Evolutionary conservation across 2,888 invertebrate species (phyloP).

Genomic region (Trachelus troglodyta): DNA sequence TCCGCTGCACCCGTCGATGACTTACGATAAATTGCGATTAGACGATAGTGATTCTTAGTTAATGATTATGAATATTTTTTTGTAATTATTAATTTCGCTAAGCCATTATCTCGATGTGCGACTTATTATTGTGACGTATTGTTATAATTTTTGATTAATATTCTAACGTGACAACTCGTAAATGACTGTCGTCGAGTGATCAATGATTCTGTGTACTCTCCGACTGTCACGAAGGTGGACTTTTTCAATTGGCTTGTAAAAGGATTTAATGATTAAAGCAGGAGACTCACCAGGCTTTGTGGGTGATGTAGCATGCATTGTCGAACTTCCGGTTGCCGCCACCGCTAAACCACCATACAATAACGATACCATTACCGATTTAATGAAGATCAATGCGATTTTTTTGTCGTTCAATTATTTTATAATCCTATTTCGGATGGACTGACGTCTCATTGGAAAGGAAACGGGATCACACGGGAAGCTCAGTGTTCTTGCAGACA

Average conservation of each 20-base stretch:
- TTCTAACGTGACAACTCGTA: neutral
- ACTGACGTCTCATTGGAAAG: conserved; percentile 14
- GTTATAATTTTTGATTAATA: neutral
- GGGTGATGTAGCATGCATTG: conserved; percentile 65
- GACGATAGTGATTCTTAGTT: neutral
- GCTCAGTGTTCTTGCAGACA: conserved; percentile 20
- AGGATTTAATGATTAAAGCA: conserved; percentile 40
- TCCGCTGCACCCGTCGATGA: neutral
- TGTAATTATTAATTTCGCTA: neutral
- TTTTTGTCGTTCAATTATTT: conserved; percentile 2
- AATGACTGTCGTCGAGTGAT: neutral
- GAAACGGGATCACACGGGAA: conserved; percentile 27
- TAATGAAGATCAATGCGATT: conserved; percentile 17
- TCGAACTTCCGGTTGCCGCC: conserved; percentile 61
- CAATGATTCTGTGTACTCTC: neutral
- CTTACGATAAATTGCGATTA: neutral
- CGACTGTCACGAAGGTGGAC: neutral
- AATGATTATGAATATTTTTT: neutral
- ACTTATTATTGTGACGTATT: neutral
- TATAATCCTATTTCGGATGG: neutral
- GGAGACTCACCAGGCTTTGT: conserved; percentile 63
- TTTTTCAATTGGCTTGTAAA: neutral
- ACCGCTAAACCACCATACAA: conserved; percentile 65
- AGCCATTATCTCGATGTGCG: no score
- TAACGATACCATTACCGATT: conserved; percentile 54